Conservation (phyloP, 2,797 vertebrate species). For the Gephyroberyx darwinii region DNA sequence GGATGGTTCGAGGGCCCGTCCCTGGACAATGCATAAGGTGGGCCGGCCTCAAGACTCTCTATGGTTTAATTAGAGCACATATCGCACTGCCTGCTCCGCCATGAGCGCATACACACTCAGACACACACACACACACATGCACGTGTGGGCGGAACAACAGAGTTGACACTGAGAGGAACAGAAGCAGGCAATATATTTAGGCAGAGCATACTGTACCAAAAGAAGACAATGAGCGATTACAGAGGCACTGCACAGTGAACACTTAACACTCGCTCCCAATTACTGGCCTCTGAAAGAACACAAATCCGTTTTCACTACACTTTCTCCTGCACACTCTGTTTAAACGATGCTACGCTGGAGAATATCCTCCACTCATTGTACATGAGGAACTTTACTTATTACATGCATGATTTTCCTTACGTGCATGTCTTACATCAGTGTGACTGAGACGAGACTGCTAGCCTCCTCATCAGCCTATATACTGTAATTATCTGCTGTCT, state of each 20-base stretch:
- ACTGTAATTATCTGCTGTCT: conserved; percentile 61
- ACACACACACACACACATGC: conserved; percentile 37
- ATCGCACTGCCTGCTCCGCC: conserved; percentile 19
- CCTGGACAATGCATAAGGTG: conserved; percentile 21
- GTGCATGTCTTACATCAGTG: conserved; percentile 32
- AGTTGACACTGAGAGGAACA: conserved; percentile 53
- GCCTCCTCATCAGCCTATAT: conserved; percentile 54
- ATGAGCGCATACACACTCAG: conserved; percentile 34
- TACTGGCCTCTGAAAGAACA: conserved; percentile 29
- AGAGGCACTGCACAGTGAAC: background rate
- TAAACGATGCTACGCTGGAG: background rate
- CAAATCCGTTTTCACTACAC: conserved; percentile 23
- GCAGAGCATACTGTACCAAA: conserved; percentile 38
- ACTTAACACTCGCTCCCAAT: conserved; percentile 25
- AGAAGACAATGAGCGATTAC: conserved; percentile 47
- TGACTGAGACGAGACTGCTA: conserved; percentile 10
- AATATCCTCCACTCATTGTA: conserved; percentile 20
- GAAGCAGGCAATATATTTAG: conserved; percentile 50
- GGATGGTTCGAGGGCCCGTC: conserved; percentile 38
- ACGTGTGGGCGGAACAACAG: conserved; percentile 55
- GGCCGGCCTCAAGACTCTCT: conserved; percentile 50
- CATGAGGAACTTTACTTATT: conserved; percentile 47
- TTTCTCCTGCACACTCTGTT: background rate
- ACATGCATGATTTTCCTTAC: conserved; percentile 34
- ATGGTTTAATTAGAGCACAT: conserved; percentile 67